A percentile compares a stretch with the other conserved stretches of the same genome.
Conservation (phyloP, 2,888 invertebrate genomes). For the Cephonodes hylas region DNA sequence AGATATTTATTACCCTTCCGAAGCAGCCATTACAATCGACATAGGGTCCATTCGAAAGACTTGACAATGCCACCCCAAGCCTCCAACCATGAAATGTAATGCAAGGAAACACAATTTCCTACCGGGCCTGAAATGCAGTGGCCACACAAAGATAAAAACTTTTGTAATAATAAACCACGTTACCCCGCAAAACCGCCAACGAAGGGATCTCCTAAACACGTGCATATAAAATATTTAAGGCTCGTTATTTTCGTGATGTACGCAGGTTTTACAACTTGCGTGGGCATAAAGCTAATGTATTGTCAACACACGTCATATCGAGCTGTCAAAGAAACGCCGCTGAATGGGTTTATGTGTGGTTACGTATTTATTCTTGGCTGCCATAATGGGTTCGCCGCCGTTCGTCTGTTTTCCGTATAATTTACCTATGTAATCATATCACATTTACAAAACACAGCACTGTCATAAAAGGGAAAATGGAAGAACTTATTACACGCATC, state of each 20-base stretch:
- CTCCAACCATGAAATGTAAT: slow-evolving; percentile 52
- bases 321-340: slow-evolving; percentile 18
- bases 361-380: slow-evolving; percentile 4
- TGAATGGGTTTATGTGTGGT: slow-evolving; percentile 10
- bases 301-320: slow-evolving; percentile 15
- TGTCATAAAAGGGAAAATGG: background rate
- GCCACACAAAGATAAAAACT: slow-evolving; percentile 51
- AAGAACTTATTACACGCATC: background rate
- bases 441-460: background rate
- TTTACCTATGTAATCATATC: background rate
- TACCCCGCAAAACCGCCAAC: slow-evolving; percentile 25
- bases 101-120: slow-evolving; percentile 64
- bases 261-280: slow-evolving; percentile 22
- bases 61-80: slow-evolving; percentile 39
- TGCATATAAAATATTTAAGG: slow-evolving; percentile 51
- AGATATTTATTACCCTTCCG: slow-evolving; percentile 31
- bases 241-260: slow-evolving; percentile 39
- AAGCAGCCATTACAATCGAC: slow-evolving; percentile 31
- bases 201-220: slow-evolving; percentile 36
- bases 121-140: slow-evolving; percentile 37
- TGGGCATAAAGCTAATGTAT: slow-evolving; percentile 30
- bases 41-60: slow-evolving; percentile 29
- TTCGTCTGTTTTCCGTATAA: background rate
- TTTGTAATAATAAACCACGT: slow-evolving; percentile 44
- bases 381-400: background rate